Evolutionary conservation across 2,113 vertebrate genomes (phyloP).

Genomic region (Callospermophilus lateralis): DNA sequence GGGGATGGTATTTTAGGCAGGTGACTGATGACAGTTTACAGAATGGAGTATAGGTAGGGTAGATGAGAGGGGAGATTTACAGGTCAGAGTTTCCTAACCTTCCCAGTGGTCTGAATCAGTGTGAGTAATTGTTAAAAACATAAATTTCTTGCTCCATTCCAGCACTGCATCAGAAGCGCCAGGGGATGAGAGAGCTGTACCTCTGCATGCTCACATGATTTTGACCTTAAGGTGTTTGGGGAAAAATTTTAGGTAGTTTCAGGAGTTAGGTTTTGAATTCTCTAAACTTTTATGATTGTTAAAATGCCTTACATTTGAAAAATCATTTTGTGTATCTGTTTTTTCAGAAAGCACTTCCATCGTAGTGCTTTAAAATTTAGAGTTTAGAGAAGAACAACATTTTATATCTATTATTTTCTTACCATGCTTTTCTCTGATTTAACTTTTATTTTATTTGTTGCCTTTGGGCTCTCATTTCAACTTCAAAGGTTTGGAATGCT

Average conservation of each 20-base stretch:
- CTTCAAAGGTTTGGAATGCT: neutral
- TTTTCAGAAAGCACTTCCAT: conserved; percentile 35
- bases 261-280: conserved; percentile 40
- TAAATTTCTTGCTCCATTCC: neutral
- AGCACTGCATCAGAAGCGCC: neutral
- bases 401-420: conserved; percentile 30
- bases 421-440: neutral
- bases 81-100: neutral
- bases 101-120: neutral
- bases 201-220: neutral
- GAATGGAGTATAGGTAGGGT: neutral
- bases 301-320: conserved; percentile 39
- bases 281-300: conserved; percentile 8
- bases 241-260: conserved; percentile 16
- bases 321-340: neutral
- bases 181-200: neutral
- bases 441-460: neutral
- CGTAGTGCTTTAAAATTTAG: conserved; percentile 58
- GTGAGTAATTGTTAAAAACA: conserved; percentile 15
- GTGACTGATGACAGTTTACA: neutral
- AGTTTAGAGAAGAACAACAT: conserved; percentile 36
- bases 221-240: conserved; percentile 41
- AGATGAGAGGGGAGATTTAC: neutral
- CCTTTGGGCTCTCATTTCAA: conserved; percentile 1
- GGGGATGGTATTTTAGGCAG: neutral